Conservation (phyloP, 2,113 vertebrate species). For the Gobio gobio region DNA sequence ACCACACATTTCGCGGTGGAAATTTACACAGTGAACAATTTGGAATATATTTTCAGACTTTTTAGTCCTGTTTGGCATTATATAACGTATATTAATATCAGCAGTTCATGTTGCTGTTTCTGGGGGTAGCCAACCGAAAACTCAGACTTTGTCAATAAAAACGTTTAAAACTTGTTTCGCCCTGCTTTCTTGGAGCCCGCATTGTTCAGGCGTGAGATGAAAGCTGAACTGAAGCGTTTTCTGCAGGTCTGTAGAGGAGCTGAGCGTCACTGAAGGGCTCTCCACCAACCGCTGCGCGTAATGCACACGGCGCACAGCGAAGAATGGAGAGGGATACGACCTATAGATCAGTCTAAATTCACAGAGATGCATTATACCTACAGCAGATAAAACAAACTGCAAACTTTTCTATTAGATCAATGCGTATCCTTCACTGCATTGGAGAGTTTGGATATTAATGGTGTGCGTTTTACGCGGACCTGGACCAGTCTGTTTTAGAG, state of each 20-base stretch:
- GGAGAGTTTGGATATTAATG: not conserved
- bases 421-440: not conserved
- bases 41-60: too few relatives aligned
- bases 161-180: not conserved
- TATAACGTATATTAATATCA: not conserved
- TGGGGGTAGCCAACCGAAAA: not conserved
- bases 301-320: slow-evolving; percentile 18
- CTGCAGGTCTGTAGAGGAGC: slow-evolving; percentile 7
- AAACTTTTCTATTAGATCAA: not conserved
- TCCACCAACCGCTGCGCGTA: slow-evolving; percentile 44
- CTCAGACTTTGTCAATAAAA: too few relatives aligned
- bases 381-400: not conserved
- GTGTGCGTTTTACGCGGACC: not conserved
- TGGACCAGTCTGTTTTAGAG: not conserved
- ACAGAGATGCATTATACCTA: slow-evolving; percentile 13
- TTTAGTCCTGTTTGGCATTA: not conserved
- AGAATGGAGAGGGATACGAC: slow-evolving; percentile 25
- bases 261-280: slow-evolving; percentile 14
- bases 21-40: not conserved
- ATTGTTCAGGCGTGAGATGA: not conserved
- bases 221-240: slow-evolving; percentile 9
- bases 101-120: not conserved
- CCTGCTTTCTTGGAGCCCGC: not conserved
- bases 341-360: slow-evolving; percentile 1
- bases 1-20: not conserved